Conservation (phyloP, 2,888 invertebrate genomes). For the Exephanes ischioxanthus region DNA sequence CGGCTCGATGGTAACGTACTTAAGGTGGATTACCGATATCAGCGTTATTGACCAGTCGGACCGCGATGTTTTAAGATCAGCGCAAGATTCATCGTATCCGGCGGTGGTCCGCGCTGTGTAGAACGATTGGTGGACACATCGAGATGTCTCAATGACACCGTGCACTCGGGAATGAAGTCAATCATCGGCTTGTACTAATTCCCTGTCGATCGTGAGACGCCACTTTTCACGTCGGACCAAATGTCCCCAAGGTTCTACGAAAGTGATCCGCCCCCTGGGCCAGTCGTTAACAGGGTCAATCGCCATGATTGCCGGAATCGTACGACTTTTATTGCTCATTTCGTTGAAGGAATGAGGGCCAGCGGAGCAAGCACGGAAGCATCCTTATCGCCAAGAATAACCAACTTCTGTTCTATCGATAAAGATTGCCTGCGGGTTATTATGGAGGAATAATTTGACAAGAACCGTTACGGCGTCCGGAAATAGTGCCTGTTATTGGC, state of each 20-base stretch:
- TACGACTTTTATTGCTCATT: background rate
- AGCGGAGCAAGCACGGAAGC: background rate
- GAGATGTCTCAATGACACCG: conserved; percentile 4
- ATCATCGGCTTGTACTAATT: background rate
- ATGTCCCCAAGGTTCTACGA: background rate
- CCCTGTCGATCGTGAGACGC: background rate
- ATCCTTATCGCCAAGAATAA: conserved; percentile 7
- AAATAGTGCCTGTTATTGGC: background rate
- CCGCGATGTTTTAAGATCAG: background rate
- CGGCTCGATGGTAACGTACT: background rate
- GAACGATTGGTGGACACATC: background rate
- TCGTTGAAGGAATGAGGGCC: background rate
- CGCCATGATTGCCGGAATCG: background rate
- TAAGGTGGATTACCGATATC: conserved; percentile 1
- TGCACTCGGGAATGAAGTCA: background rate
- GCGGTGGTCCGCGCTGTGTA: background rate
- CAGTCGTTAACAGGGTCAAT: background rate
- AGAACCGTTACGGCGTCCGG: background rate
- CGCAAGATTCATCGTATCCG: background rate
- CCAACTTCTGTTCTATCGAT: conserved; percentile 1
- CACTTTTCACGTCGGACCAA: background rate
- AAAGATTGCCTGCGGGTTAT: conserved; percentile 1
- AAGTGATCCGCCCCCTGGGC: background rate
- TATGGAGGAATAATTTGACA: background rate
- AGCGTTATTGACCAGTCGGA: background rate